Base-by-base conservation (phyloP, 2,113 vertebrate species). In the Numenius arquata region DNA sequence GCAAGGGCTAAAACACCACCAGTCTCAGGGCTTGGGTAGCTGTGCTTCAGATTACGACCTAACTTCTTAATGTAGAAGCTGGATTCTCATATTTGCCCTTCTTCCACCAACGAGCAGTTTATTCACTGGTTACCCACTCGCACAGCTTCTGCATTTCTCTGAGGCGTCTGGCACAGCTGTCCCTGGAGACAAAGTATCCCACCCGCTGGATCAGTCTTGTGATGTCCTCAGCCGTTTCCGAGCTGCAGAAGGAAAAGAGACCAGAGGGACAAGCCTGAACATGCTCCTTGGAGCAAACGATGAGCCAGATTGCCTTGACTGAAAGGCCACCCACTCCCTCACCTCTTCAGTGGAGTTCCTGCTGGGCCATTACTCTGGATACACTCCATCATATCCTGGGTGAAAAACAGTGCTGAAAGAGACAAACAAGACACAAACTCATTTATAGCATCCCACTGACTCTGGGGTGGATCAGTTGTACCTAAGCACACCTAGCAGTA, bases 121-220 rank as follows among this genome's bases (percentile, higher is more conserved):
- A 18, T 81, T 75, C 58, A 52, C 38, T n/a, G 30, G 4, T 56
- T 70, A 45, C 14, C 43, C 18, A 7, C 47, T 95, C 29, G 23
- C 32, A 38, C 0, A 10, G 19, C 8, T 95, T 65, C 40, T 73
- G n/a, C 29, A 3, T 40, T 88, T 93, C 77, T 72, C 43, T 4
- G 22, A 40, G 47, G 16, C 2, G 0, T 41, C 52, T 72, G 70
- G 66, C 52, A 55, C 48, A 56, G 74, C 52, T 72, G 6, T 4
- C 18, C 30, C 58, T 32, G 41, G 36, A 85, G 43, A 62, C 34
- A 85, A 91, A 82, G 61, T 6, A 43, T 52, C 26, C n/a, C n/a
- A 40, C 5, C 18, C 1, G 1, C 43, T 61, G 16, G 15, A 34
- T 40, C 0, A 0, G 34, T 16, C 50, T 55, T 41, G 50, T 30